Evolutionary conservation across 2,113 vertebrate genomes (phyloP).

Genomic region (Fregetta grallaria): DNA sequence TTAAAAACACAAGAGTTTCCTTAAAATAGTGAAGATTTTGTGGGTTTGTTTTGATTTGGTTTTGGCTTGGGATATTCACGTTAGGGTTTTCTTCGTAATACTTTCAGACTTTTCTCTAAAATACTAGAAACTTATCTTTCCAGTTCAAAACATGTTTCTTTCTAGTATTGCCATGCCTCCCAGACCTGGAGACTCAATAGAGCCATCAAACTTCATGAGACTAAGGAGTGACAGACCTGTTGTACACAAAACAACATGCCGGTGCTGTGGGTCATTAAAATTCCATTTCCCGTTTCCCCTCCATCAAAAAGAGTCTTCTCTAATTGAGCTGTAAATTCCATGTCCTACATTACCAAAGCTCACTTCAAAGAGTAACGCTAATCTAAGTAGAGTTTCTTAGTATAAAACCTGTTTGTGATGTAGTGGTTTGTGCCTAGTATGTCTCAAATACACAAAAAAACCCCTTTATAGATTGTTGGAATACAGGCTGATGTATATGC

Average conservation of each 20-base stretch:
- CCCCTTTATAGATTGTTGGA: neutral
- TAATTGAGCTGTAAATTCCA: neutral
- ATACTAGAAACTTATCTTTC: neutral
- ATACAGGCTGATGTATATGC: rapidly evolving
- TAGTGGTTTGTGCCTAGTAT: neutral
- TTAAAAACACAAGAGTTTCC: neutral
- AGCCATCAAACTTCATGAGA: neutral
- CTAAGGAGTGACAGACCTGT: neutral
- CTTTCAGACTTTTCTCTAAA: neutral
- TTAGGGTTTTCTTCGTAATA: neutral
- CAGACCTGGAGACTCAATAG: neutral
- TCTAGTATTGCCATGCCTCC: neutral
- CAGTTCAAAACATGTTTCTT: neutral
- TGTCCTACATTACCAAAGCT: neutral
- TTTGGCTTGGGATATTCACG: neutral
- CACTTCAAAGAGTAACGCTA: neutral
- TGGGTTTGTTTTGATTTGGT: neutral
- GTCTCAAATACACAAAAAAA: neutral
- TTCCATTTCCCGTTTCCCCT: neutral
- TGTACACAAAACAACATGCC: neutral
- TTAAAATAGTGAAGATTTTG: neutral
- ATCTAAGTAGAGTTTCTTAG: neutral
- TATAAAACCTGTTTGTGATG: neutral
- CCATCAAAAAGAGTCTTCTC: neutral
- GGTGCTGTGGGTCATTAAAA: neutral